Evolutionary conservation across 2,113 vertebrate species (phyloP).

Genomic region (Bambusicola thoracicus): DNA sequence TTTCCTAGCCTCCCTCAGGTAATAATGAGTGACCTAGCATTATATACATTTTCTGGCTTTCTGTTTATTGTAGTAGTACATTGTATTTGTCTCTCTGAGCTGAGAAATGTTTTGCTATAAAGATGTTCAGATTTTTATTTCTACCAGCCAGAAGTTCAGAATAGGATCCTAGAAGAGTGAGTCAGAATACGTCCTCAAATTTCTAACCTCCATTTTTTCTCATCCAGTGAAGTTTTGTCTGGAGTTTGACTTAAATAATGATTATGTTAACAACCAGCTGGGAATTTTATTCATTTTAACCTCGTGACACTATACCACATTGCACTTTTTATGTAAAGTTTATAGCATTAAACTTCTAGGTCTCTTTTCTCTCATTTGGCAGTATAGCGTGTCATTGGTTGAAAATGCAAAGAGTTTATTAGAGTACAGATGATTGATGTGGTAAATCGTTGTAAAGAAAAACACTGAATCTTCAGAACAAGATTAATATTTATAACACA

Average conservation of each 20-base stretch:
- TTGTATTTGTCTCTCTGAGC: neutral
- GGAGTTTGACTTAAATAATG: neutral
- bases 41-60: neutral
- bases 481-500: neutral
- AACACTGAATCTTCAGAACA: neutral
- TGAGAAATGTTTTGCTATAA: slow-evolving; percentile 12
- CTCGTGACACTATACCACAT: neutral
- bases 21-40: slow-evolving; percentile 51
- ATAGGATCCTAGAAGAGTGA: neutral
- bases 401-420: neutral
- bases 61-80: neutral
- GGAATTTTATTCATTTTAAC: neutral
- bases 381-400: neutral
- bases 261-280: neutral
- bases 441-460: neutral
- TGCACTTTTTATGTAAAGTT: neutral
- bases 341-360: neutral
- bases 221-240: neutral
- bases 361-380: neutral
- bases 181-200: neutral
- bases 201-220: neutral
- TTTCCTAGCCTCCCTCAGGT: slow-evolving; percentile 19
- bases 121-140: neutral
- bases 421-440: neutral
- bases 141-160: neutral